These are phyloP conservation scores for Meiosimyza decipiens DNA, from an alignment of 2,888 invertebrate species.

Conservation along the genomic window DNA sequence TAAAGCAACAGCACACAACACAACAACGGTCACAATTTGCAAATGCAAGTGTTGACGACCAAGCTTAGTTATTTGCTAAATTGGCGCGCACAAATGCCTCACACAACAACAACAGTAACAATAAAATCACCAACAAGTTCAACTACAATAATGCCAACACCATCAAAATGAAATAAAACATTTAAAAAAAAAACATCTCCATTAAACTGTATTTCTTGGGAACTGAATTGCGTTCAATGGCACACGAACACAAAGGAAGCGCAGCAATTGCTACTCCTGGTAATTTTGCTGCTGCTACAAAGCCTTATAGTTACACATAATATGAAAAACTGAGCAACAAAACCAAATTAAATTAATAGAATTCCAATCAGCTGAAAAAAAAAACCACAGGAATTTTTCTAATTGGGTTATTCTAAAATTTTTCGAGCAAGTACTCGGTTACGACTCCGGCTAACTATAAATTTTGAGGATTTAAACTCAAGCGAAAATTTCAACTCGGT, in stretches of 20 bases:
- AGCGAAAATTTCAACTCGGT: too few species aligned
- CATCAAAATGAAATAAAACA: conserved; percentile 8
- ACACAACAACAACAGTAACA: conserved; percentile 33
- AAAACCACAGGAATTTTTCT: conserved; percentile 44
- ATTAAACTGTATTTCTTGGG: conserved; percentile 19
- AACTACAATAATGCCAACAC: conserved; percentile 32
- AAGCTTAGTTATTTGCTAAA: conserved; percentile 56
- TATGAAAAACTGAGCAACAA: conserved; percentile 33
- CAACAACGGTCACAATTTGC: neutral
- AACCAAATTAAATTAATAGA: conserved; percentile 63
- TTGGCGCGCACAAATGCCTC: conserved; percentile 56
- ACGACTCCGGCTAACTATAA: too few species aligned
- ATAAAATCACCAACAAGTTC: conserved; percentile 36
- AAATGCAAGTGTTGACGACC: conserved; percentile 53
- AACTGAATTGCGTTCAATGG: conserved; percentile 12
- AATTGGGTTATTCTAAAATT: conserved; percentile 11
- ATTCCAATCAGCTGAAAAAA: conserved; percentile 56
- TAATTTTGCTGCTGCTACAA: conserved; percentile 16
- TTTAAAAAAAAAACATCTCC: conserved; percentile 1
- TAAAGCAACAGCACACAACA: too few species aligned
- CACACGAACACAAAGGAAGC: conserved; percentile 1
- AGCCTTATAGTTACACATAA: conserved; percentile 17
- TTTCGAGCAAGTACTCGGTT: neutral
- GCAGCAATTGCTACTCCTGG: conserved; percentile 6
- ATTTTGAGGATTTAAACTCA: too few species aligned